Conservation (phyloP, 2,888 invertebrate species). For the Creontiades dilutus region DNA sequence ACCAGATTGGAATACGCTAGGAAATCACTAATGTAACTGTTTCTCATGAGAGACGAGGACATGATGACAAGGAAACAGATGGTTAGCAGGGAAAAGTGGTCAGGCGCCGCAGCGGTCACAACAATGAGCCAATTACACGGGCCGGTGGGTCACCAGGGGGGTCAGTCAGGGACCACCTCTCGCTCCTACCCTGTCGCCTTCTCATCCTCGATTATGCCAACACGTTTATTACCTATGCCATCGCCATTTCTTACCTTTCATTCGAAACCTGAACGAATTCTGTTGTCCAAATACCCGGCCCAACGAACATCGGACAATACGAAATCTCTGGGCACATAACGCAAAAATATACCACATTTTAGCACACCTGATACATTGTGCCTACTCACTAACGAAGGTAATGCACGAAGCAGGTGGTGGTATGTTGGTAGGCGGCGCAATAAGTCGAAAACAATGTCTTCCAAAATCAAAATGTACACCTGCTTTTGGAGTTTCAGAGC, state of each 20-base stretch:
- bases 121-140: slow-evolving; percentile 67
- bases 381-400: too few species aligned
- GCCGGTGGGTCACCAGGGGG: slow-evolving; percentile 44
- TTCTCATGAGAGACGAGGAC: slow-evolving; percentile 13
- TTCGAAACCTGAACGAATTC: neutral
- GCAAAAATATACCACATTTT: too few species aligned
- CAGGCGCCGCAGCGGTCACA: slow-evolving; percentile 62
- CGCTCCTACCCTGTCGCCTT: neutral
- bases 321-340: neutral
- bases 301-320: neutral
- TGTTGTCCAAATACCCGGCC: slow-evolving; percentile 16
- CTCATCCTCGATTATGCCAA: neutral
- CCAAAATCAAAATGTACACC: too few species aligned
- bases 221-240: slow-evolving; percentile 7
- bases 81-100: slow-evolving; percentile 59
- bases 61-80: slow-evolving; percentile 65
- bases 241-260: neutral
- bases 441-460: too few species aligned
- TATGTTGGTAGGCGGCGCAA: too few species aligned
- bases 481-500: too few species aligned
- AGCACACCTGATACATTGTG: too few species aligned
- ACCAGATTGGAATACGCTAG: neutral
- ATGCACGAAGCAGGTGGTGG: too few species aligned
- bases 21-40: slow-evolving; percentile 19
- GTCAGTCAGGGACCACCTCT: neutral